These are phyloP conservation scores for Manis crassicaudata DNA, from an alignment of 2,797 vertebrate genomes.

Conservation along the genomic window DNA sequence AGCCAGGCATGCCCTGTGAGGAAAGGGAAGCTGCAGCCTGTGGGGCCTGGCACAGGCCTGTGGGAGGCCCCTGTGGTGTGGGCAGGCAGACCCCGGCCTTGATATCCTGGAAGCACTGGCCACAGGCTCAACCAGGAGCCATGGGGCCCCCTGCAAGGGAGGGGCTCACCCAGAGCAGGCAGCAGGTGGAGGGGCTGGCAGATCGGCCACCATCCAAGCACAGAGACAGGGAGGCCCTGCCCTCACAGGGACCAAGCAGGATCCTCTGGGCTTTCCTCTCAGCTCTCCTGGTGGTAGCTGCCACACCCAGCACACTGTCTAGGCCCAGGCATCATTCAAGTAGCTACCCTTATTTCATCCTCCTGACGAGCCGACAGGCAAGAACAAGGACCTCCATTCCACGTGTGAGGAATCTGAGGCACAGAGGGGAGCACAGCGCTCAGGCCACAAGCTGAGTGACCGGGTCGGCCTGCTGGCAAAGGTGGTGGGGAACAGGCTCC, in stretches of 20 bases:
- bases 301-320: neutral
- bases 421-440: neutral
- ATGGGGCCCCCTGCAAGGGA: neutral
- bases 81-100: neutral
- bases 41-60: neutral
- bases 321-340: neutral
- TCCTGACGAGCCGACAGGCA: neutral
- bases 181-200: neutral
- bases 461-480: neutral
- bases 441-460: neutral
- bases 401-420: neutral
- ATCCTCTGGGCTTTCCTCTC: neutral
- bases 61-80: neutral
- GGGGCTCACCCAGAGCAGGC: neutral
- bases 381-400: neutral
- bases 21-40: too few species aligned
- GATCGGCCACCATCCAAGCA: neutral
- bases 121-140: neutral
- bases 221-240: too few species aligned
- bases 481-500: rapidly evolving
- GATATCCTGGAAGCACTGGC: neutral
- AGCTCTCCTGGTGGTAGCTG: too few species aligned
- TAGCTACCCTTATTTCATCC: neutral
- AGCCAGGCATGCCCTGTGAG: neutral
- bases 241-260: neutral